Evolutionary conservation across 2,888 invertebrate genomes (phyloP).

Genomic region (Apotomis turbidana): DNA sequence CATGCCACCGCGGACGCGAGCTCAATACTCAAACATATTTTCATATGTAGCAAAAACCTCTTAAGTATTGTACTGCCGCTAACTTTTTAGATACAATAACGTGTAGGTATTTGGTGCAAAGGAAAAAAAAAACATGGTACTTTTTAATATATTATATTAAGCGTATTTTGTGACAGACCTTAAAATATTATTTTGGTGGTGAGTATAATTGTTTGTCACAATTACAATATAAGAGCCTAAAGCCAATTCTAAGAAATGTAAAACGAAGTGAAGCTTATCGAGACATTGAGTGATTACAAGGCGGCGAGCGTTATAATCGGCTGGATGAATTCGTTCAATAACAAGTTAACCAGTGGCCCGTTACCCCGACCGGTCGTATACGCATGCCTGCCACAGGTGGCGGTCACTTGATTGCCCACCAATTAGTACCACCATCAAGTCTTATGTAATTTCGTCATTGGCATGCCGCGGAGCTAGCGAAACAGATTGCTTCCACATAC

Average conservation of each 20-base stretch:
- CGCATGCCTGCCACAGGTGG: conserved; percentile 55
- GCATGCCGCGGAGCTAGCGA: conserved; percentile 48
- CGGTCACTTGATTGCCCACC: conserved; percentile 57
- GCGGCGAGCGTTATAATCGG: conserved; percentile 55
- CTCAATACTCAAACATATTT: conserved; percentile 57
- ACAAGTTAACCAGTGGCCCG: conserved; percentile 70
- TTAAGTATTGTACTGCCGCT: conserved; percentile 53
- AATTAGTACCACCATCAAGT: conserved; percentile 72
- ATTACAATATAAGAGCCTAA: neutral
- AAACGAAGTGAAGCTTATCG: conserved; percentile 49
- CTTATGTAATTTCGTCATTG: conserved; percentile 69
- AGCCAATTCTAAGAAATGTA: neutral
- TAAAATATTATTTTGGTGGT: no score
- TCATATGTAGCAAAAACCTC: conserved; percentile 52
- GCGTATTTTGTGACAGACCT: no score
- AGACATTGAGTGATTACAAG: conserved; percentile 58
- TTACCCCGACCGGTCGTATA: conserved; percentile 68
- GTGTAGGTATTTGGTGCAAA: neutral
- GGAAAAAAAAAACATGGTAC: neutral
- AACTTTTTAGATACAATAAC: conserved; percentile 10
- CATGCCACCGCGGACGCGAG: conserved; percentile 61
- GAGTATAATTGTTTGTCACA: no score
- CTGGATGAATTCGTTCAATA: conserved; percentile 68
- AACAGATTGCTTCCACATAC: conserved; percentile 54
- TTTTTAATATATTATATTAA: neutral